Percentiles rank a stretch among this genome's conserved stretches.
phyloP scores from a whole-genome alignment of 1,140 invertebrate species.

The Anastrepha ludens region DNA sequence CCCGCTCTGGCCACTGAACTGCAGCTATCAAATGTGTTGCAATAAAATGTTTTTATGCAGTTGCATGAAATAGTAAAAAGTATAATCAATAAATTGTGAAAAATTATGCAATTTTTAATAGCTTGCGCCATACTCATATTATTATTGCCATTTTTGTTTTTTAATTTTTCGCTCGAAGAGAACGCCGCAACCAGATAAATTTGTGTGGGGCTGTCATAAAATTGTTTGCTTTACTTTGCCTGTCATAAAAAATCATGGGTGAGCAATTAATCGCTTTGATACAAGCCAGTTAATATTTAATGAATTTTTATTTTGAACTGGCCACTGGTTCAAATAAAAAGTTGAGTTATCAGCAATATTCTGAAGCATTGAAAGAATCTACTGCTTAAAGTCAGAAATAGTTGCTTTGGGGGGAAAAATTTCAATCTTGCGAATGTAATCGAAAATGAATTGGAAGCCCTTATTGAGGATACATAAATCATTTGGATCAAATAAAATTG shows the following conservation, averaged over 20 bases:
- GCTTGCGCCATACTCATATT: background rate
- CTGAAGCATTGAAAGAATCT: too few species aligned
- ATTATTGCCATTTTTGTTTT: background rate
- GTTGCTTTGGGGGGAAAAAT: too few species aligned
- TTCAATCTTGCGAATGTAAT: too few species aligned
- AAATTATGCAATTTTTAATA: conserved; percentile 29
- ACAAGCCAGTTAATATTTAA: background rate
- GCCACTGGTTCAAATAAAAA: too few species aligned
- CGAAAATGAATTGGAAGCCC: too few species aligned
- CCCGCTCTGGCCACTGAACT: background rate
- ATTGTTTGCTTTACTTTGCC: background rate
- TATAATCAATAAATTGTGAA: conserved; percentile 34
- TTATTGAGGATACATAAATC: too few species aligned
- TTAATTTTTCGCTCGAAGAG: background rate
- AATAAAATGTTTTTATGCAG: background rate
- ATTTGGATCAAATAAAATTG: too few species aligned
- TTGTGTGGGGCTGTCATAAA: background rate
- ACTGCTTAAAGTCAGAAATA: too few species aligned
- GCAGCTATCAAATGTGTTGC: background rate
- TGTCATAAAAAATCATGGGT: conserved; percentile 12
- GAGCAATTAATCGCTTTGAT: conserved; percentile 41
- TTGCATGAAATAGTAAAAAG: background rate
- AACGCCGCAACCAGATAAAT: background rate
- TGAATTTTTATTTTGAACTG: too few species aligned
- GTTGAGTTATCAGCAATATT: too few species aligned